These are phyloP conservation scores for Apamea crenata DNA, from an alignment of 2,888 invertebrate genomes.

Conservation along the genomic window DNA sequence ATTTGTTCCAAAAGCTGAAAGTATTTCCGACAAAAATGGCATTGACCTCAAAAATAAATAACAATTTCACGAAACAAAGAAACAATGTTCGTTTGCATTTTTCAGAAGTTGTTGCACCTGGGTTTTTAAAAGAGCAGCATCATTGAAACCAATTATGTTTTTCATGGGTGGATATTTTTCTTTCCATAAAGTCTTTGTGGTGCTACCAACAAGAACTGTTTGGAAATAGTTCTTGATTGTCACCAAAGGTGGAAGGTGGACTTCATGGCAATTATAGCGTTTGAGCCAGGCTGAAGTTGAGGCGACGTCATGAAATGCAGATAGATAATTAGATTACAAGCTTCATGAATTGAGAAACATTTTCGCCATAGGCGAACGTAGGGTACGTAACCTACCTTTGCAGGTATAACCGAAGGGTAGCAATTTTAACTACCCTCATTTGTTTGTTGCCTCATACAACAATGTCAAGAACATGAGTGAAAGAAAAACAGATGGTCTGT, in stretches of 20 bases:
- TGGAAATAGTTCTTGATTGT: not conserved
- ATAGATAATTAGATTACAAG: not conserved
- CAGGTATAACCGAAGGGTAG: not conserved
- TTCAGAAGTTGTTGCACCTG: constrained; percentile 44
- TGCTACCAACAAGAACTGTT: not conserved
- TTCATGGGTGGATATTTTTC: not conserved
- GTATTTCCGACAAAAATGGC: constrained; percentile 49
- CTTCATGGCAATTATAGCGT: not conserved
- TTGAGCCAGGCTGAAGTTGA: not conserved
- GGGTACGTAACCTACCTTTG: not conserved
- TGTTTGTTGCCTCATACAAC: not conserved
- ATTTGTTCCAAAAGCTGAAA: constrained; percentile 48
- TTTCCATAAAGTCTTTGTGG: not conserved
- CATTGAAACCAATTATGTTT: not conserved
- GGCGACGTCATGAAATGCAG: not conserved
- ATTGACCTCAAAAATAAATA: constrained; percentile 65
- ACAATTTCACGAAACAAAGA: constrained; percentile 60
- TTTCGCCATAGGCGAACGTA: not conserved
- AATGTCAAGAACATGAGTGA: not conserved
- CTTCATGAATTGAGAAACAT: not conserved
- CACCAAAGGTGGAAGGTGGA: not conserved
- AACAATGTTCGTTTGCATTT: constrained; percentile 32
- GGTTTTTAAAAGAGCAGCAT: not conserved
- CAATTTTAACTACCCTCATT: not conserved
- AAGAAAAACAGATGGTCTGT: constrained; percentile 36